Percentiles rank a stretch among this genome's conserved stretches.
Evolutionary conservation across 2,888 invertebrate genomes (phyloP).

Genomic region (Pseudococcus viburni): DNA sequence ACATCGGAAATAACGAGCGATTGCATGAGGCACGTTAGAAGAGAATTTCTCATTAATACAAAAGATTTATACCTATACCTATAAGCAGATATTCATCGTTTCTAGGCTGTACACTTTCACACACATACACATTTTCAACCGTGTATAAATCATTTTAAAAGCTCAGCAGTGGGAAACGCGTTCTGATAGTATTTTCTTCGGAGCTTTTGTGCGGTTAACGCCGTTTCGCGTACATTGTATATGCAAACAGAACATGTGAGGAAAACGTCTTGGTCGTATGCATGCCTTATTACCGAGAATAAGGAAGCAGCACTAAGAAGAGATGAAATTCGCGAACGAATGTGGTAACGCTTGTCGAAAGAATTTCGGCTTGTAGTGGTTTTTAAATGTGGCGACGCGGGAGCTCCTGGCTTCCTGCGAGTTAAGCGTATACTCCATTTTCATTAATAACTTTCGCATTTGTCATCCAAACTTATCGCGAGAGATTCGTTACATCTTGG

Average conservation of each 20-base stretch:
- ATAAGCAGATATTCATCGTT: background rate
- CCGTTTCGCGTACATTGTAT: background rate
- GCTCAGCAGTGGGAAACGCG: background rate
- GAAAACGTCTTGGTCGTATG: background rate
- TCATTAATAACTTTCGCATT: conserved; percentile 47
- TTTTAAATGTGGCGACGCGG: background rate
- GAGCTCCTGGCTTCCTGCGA: background rate
- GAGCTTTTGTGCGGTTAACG: conserved; percentile 3
- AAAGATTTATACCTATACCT: conserved; percentile 18
- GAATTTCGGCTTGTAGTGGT: conserved; percentile 6
- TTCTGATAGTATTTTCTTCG: conserved; percentile 1
- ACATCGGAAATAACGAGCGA: background rate
- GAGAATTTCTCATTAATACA: conserved; percentile 20
- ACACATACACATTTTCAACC: background rate
- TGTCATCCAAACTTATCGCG: background rate
- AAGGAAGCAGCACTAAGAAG: background rate
- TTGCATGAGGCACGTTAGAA: background rate
- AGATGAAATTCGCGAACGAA: conserved; percentile 1
- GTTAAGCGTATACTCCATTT: conserved; percentile 19
- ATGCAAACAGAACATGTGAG: background rate
- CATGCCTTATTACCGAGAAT: background rate
- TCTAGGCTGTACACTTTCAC: background rate
- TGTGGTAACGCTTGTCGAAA: background rate
- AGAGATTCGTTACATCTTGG: conserved; percentile 34
- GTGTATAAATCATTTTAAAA: conserved; percentile 43